Percentiles rank a stretch among this genome's conserved stretches.
These are phyloP conservation scores for Orussus abietinus DNA, from an alignment of 1,140 invertebrate genomes.

Conservation along the genomic window DNA sequence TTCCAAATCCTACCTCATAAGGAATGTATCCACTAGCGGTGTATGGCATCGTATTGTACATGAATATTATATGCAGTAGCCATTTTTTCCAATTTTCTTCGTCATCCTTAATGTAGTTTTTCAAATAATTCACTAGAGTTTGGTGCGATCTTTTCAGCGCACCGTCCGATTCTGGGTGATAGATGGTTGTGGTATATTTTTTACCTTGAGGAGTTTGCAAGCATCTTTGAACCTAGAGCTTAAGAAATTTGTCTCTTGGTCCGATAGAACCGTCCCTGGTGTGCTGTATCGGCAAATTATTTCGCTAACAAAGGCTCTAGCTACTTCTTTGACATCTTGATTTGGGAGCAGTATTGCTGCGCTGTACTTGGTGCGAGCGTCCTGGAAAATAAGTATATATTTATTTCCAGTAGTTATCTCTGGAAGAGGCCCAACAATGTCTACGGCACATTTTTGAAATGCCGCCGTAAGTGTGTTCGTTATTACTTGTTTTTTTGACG, in stretches of 20 bases:
- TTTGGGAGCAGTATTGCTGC: constrained; percentile 14
- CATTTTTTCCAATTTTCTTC: too few relatives aligned
- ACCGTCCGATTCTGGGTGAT: constrained; percentile 30
- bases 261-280: constrained; percentile 22
- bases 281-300: constrained; percentile 25
- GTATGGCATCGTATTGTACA: neutral
- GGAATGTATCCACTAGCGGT: neutral
- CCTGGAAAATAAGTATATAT: constrained; percentile 36
- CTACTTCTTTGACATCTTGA: constrained; percentile 20
- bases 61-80: too few relatives aligned
- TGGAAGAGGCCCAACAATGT: constrained; percentile 35
- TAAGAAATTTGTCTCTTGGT: constrained; percentile 30
- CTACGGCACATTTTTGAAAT: constrained; percentile 30
- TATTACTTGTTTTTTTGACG: constrained; percentile 36
- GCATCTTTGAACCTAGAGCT: constrained; percentile 21
- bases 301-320: constrained; percentile 18
- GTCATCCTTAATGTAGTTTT: too few relatives aligned
- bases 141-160: constrained; percentile 27
- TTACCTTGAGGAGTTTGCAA: constrained; percentile 25
- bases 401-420: constrained; percentile 15
- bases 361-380: constrained; percentile 29
- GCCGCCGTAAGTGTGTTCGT: constrained; percentile 25
- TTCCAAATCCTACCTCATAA: too few relatives aligned
- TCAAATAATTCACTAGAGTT: constrained; percentile 24
- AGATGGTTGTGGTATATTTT: constrained; percentile 26